Evolutionary conservation across 2,888 invertebrate species (phyloP), one percentile per base, ranked within the genome.

Genomic region (Diarsia mendica): DNA sequence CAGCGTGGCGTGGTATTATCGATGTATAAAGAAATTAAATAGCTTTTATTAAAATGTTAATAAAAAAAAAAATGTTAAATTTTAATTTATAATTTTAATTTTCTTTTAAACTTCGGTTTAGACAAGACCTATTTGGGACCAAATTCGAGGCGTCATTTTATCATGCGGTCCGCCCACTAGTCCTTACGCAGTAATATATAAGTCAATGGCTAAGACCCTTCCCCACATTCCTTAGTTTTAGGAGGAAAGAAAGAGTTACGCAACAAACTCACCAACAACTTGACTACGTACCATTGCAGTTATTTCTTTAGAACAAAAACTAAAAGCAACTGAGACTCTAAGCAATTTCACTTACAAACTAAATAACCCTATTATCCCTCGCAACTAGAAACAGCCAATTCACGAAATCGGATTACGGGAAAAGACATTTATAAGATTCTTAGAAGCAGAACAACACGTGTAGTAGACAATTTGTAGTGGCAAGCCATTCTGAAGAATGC

Each of bases 341-440:
- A 23, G 9, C 13, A 28, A 51, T 44, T n/a, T 20, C 49, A 72
- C 64, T 64, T 44, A 49, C 49, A 72, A 72, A 48, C 82, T 53
- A 69, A 65, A 82, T 55, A 61, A 55, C 60, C 23, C 49, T 48
- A 61, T 61, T 69, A 68, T 69, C 60, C 28, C 23, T 66, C 77
- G 48, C 20, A 51, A 67, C 67, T 53, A 58, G 60, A 83, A 69
- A 53, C 67, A 63, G 58, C 48, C 79, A 83, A 58, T 83, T 78
- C 51, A 33, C 58, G 28, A 46, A 80, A 79, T 67, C 48, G 33
- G 79, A 79, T 79, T 79, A 60, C 64, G 39, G 6, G 13, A 53
- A 71, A 83, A 79, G 76, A 71, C 58, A 70, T 64, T 78, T 61
- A 20, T 55, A 67, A 83, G 83, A 20, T 20, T 28, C 58, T 67